A percentile compares a stretch with the other conserved stretches of the same genome.
Conservation (phyloP, 2,797 vertebrate species). For the Peromyscus nudipes region DNA sequence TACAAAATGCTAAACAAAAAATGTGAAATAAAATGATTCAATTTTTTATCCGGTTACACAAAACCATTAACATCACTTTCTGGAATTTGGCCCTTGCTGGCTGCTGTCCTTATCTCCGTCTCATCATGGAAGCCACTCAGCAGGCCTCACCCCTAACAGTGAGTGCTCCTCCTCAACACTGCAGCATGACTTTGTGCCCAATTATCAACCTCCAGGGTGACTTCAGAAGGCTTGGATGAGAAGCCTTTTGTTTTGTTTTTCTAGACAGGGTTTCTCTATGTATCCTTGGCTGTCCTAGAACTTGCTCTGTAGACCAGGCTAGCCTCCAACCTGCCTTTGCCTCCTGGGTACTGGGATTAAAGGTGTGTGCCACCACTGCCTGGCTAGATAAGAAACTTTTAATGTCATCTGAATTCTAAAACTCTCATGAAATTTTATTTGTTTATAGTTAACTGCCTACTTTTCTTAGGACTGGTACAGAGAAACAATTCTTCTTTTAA, state of each 20-base stretch:
- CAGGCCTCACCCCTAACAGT: background rate
- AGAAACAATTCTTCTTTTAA: background rate
- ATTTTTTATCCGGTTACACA: background rate
- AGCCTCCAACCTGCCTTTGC: background rate
- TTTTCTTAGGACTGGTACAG: background rate
- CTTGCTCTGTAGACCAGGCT: background rate
- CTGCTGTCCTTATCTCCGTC: background rate
- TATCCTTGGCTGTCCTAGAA: background rate
- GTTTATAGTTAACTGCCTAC: background rate
- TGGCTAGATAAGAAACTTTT: background rate
- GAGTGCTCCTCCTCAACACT: background rate
- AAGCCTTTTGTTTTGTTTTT: background rate
- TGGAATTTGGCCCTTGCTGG: background rate
- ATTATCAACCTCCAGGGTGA: background rate
- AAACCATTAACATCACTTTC: background rate
- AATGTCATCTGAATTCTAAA: background rate
- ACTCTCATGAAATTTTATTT: background rate
- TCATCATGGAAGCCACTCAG: background rate
- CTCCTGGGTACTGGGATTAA: background rate
- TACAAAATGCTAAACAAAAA: background rate
- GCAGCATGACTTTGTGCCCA: background rate
- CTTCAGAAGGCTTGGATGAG: slow-evolving; percentile 29
- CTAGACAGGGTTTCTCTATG: background rate
- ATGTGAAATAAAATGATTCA: background rate
- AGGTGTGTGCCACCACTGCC: background rate